Base-by-base conservation (phyloP, 2,888 invertebrate species). In the Heliconius ethilla region DNA sequence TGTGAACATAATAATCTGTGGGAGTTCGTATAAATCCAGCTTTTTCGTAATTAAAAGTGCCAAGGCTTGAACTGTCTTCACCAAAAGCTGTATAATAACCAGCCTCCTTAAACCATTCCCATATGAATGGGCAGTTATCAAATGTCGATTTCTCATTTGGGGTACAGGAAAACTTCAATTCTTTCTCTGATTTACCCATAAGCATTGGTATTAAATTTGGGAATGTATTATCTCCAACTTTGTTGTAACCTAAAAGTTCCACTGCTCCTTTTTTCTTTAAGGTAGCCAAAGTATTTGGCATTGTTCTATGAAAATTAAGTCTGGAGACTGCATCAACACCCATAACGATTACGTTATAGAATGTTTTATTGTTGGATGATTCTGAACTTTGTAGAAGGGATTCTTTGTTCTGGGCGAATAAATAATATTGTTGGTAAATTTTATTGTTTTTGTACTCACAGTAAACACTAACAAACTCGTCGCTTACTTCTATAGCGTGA, bases 171-270 rank as follows among this genome's bases (percentile, higher is more conserved):
- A 91, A 88, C 65, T 90, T 89, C 25, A 97, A 85, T 84, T 97
- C 96, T 2, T 91, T 90, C 70, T 95, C 95, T 18, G 95, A 95
- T 59, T 96, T 85, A 0, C 98, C 98, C 18, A 96, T 95, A n/a
- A 98, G 89, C 67, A 97, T 93, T 0, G 98, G 97, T 63, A 98
- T 95, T 67, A 98, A 87, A 89, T 99, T 99, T 0, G 98, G 98
- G 86, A 97, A 98, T 0, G 98, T 98, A 87, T 98, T 99, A 89
- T 98, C 98, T 0, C 96, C 99, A 4, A 99, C 96, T 94, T 98
- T 99, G 86, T 97, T 98, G 89, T 98, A 98, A 2, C 98, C 98
- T 80, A 96, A 87, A 87, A 99, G 93, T 85, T 97, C 97, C n/a
- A 97, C 92, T 22, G 96, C 96, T 1, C 94, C 94, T 55, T 96